phyloP scores from a whole-genome alignment of 2,888 invertebrate genomes.

The Fragum whitleyi region DNA sequence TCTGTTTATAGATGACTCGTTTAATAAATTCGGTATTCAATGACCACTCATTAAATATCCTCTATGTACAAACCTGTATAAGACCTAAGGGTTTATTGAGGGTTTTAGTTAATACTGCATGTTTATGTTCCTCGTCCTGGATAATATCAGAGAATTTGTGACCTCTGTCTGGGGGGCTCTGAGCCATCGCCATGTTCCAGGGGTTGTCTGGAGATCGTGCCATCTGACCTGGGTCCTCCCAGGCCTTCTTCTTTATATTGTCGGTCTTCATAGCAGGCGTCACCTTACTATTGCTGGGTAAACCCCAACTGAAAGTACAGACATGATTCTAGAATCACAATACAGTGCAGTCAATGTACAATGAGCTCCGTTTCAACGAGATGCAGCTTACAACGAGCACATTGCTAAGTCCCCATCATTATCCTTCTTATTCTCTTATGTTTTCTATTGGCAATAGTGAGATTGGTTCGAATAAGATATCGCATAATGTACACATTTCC shows the following conservation, averaged over 20 bases:
- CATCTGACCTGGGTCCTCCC: conserved; percentile 39
- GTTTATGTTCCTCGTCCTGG: conserved; percentile 90
- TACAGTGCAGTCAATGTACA: neutral
- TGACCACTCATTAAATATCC: too few species aligned
- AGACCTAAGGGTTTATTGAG: conserved; percentile 90
- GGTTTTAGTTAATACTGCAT: conserved; percentile 90
- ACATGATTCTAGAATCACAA: neutral
- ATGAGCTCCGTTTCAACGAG: too few species aligned
- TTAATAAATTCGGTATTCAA: too few species aligned
- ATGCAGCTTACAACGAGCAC: too few species aligned
- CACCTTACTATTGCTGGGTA: conserved; percentile 39
- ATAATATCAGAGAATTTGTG: conserved; percentile 88
- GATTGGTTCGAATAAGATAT: too few species aligned
- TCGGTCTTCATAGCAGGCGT: conserved; percentile 21
- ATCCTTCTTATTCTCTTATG: too few species aligned
- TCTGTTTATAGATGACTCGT: too few species aligned
- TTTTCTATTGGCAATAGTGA: too few species aligned
- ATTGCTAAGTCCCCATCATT: too few species aligned
- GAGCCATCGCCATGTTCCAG: conserved; percentile 62
- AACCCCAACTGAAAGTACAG: conserved; percentile 71
- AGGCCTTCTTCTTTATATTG: conserved; percentile 19
- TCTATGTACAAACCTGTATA: conserved; percentile 89
- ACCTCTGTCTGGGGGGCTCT: conserved; percentile 58
- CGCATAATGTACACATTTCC: too few species aligned
- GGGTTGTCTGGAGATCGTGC: conserved; percentile 68